Evolutionary conservation across 1,140 invertebrate species (phyloP).

Genomic region (Acromyrmex echinatior): DNA sequence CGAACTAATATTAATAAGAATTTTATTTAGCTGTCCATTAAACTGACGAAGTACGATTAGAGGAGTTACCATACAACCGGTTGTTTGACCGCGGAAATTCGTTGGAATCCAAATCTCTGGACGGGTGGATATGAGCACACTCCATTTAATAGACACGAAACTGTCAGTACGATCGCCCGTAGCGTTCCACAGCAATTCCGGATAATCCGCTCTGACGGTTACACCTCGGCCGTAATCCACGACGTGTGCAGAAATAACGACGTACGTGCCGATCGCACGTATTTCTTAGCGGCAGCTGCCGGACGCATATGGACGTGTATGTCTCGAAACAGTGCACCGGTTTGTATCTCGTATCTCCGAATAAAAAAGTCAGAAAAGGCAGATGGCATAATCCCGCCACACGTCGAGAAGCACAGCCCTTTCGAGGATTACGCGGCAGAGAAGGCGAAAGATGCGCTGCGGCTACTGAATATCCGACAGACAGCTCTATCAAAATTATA

Average conservation of each 20-base stretch:
- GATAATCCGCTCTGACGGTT: slow-evolving; percentile 46
- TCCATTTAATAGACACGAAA: slow-evolving; percentile 54
- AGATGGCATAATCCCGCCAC: slow-evolving; percentile 54
- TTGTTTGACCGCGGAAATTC: slow-evolving; percentile 4
- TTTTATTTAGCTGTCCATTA: background rate
- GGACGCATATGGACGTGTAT: slow-evolving; percentile 33
- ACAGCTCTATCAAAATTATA: slow-evolving; percentile 53
- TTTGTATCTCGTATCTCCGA: slow-evolving; percentile 42
- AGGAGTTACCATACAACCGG: background rate
- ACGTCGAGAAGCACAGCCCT: slow-evolving; percentile 49
- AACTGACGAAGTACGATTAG: background rate
- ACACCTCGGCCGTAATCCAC: slow-evolving; percentile 41
- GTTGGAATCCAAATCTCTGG: background rate
- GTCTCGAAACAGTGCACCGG: background rate
- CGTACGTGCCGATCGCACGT: slow-evolving; percentile 52
- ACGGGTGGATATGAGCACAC: background rate
- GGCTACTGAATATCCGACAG: slow-evolving; percentile 15
- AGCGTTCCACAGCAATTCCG: slow-evolving; percentile 31
- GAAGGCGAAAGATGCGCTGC: background rate
- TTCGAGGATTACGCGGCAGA: slow-evolving; percentile 47
- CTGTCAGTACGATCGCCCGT: slow-evolving; percentile 43
- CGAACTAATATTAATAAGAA: background rate
- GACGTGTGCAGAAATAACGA: slow-evolving; percentile 53
- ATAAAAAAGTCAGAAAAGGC: slow-evolving; percentile 53
- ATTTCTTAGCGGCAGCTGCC: slow-evolving; percentile 43